phyloP scores from a whole-genome alignment of 2,113 vertebrate species.

The Nanorana parkeri region DNA sequence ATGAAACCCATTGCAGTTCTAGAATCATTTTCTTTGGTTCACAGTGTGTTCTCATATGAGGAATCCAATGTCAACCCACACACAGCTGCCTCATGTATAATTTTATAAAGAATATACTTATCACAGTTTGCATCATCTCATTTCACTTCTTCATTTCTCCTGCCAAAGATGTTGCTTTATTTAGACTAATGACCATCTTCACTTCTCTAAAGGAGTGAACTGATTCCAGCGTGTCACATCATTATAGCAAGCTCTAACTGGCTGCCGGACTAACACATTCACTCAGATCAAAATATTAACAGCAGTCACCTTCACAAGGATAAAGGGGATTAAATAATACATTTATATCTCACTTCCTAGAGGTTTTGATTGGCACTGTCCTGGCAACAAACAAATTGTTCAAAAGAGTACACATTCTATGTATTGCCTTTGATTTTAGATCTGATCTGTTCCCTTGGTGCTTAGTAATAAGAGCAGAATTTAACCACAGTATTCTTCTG shows the following conservation, averaged over 20 bases:
- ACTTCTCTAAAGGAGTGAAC: constrained; percentile 52
- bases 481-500: not conserved
- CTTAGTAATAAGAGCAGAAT: constrained; percentile 7
- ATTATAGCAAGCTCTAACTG: constrained; percentile 53
- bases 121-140: constrained; percentile 58
- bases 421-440: constrained; percentile 2
- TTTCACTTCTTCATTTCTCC: constrained; percentile 56
- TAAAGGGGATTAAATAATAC: constrained; percentile 38
- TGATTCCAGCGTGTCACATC: constrained; percentile 52
- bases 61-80: constrained; percentile 57
- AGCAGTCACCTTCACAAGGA: constrained; percentile 49
- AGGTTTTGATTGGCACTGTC: constrained; percentile 29
- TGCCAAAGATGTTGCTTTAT: constrained; percentile 56
- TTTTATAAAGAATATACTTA: constrained; percentile 59
- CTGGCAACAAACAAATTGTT: not conserved
- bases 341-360: constrained; percentile 35
- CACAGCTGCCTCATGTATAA: constrained; percentile 58
- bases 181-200: constrained; percentile 58
- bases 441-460: not conserved
- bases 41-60: constrained; percentile 50
- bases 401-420: constrained; percentile 13
- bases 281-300: constrained; percentile 49
- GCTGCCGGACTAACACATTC: constrained; percentile 38
- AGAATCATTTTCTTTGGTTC: constrained; percentile 52
- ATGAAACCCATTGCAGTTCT: constrained; percentile 44